Base-by-base conservation (phyloP, 2,888 invertebrate genomes). In the Limnephilus rhombicus region DNA sequence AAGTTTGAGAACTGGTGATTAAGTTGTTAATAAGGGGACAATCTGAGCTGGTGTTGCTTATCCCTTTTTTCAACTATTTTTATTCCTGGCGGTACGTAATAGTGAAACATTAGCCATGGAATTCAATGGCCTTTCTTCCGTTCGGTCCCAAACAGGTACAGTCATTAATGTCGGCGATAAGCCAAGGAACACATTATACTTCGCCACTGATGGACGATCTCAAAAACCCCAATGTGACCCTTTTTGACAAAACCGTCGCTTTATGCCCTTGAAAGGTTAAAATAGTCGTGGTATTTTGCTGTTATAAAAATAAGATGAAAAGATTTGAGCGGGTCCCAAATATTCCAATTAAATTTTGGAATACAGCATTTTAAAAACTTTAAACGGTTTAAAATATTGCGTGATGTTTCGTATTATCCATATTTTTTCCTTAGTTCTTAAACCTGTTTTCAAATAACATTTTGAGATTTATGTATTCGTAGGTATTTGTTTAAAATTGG, bases 51-150 rank as follows among this genome's bases (percentile, higher is more conserved):
- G 80, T 89, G 88, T 68, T 80, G 24, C 68, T 89, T 80, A 24
- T 24, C 5, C 80, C 88, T 80, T 80, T 53, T 37, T 31, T 89
- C 13, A 80, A 68, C 34, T 88, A 24, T 31, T 80, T 80, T 68
- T 89, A 80, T 34, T 80, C 34, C 31, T 13, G 53, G 37, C 68
- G 87, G 53, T 53, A 45, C n/a, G 80, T 80, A 80, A 89, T 89
- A 89, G 80, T 89, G 88, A 89, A 89, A 89, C 88, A 89, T 89
- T 89, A 89, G 41, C 80, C 88, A 45, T 13, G 88, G 80, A 89
- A 89, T 89, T 80, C 9, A 24, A 34, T 37, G 80, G 80, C 80
- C 37, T 86, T 41, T 49, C 53, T 53, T 31, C 31, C 31, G 49
- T 15, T 29, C 11, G 15, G 18, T 9, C 18, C 24, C 18, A 15